Base-by-base conservation (phyloP, 2,888 invertebrate species). In the Netelia inedita region DNA sequence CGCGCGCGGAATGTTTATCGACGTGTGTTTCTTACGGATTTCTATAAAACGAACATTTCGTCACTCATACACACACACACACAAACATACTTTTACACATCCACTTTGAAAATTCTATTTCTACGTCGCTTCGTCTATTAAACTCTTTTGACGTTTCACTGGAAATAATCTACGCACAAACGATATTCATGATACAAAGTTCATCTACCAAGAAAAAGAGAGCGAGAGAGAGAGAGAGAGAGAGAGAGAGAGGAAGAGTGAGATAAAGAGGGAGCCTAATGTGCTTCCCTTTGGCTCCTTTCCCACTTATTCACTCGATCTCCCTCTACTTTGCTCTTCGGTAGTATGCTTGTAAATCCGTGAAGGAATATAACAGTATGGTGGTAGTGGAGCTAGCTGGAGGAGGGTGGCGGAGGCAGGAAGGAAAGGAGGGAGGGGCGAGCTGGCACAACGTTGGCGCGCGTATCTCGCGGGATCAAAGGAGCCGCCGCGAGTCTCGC, bases 401-500 rank as follows among this genome's bases (percentile, higher is more conserved):
- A 61, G 9, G 43, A 10, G 71, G 53, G 41, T 50, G 28, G 66
- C 61, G 53, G 35, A 6, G 35, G 35, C 35, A 35, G 35, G 35
- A 79, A 61, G 41, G 35, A 63, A 61, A 71, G 41, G 50, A 14
- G 85, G 86, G 85, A 53, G 79, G 76, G 46, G 66, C 74, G 75
- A 79, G 76, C 82, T 82, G 87, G 84, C 87, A 82, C 84, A 87
- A 73, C 78, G 85, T 84, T 79, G 82, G 86, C 88, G 88, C 89
- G 90, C 89, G 89, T 92, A 91, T 88, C 87, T 91, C 89, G 87
- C 74, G 74, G 87, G 90, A 91, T 92, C 92, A 92, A 92, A 92
- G 91, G 86, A 72, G 86, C 92, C 92, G 92, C 88, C 90, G 46
- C 78, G 57, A 79, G 50, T 71, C 69, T 63, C 46, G 43, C 21